Conservation (phyloP, 2,888 invertebrate species). For the Nemotelus pantherinus region DNA sequence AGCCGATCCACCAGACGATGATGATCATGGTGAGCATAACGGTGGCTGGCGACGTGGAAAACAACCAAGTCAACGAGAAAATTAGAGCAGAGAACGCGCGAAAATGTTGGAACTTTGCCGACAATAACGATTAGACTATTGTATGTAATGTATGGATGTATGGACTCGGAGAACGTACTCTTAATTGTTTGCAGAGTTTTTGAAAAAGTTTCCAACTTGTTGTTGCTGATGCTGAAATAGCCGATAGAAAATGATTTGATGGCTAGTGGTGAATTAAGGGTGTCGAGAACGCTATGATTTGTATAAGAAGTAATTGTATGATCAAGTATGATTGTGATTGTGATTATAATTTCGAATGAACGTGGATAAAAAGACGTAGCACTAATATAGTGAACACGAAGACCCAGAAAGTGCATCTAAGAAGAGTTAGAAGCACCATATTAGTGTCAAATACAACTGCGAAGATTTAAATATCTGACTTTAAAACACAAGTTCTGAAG, state of each 20-base stretch:
- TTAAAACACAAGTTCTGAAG: no score
- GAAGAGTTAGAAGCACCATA: no score
- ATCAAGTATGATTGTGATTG: no score
- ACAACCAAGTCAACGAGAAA: not conserved
- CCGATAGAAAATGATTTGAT: not conserved
- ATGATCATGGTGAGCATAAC: no score
- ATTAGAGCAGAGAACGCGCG: slow-evolving; percentile 16
- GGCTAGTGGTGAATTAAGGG: not conserved
- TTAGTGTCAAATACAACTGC: no score
- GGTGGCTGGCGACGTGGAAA: not conserved
- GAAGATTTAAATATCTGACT: no score
- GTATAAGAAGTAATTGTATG: no score
- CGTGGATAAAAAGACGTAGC: no score
- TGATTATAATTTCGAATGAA: no score
- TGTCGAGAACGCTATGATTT: not conserved
- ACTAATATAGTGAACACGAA: no score
- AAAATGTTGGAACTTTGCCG: slow-evolving; percentile 1
- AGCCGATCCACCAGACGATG: no score
- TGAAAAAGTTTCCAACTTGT: slow-evolving; percentile 14
- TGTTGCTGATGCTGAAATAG: not conserved
- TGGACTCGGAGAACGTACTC: not conserved
- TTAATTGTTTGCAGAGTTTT: slow-evolving; percentile 30
- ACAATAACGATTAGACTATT: not conserved
- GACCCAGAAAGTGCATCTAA: no score
- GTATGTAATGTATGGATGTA: not conserved